phyloP scores from a whole-genome alignment of 2,797 vertebrate genomes.

The Sebastes hopkinsi region DNA sequence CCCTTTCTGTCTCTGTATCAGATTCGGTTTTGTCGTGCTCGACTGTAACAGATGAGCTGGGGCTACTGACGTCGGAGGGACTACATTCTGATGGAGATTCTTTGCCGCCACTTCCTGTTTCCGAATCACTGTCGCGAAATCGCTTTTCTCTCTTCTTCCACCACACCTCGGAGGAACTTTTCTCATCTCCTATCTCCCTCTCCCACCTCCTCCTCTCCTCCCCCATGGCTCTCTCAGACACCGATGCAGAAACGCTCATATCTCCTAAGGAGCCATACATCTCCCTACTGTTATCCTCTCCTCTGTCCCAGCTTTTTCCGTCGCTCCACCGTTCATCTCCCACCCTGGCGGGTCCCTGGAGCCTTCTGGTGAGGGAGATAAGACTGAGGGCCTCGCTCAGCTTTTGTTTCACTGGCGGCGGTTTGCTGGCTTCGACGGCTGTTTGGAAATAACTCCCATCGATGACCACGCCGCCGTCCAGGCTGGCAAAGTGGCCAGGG shows the following conservation, averaged over 20 bases:
- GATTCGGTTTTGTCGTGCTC: conserved; percentile 56
- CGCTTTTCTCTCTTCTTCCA: conserved; percentile 8
- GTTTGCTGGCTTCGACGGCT: conserved; percentile 52
- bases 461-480: conserved; percentile 79
- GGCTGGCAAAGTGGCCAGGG: conserved; percentile 61
- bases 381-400: conserved; percentile 74
- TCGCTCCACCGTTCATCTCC: conserved; percentile 54
- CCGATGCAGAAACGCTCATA: conserved; percentile 67
- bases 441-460: conserved; percentile 86
- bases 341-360: conserved; percentile 69
- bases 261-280: conserved; percentile 59
- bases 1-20: conserved; percentile 61
- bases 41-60: background rate
- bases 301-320: conserved; percentile 28
- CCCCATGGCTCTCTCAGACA: conserved; percentile 42
- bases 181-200: background rate
- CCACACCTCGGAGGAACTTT: conserved; percentile 22
- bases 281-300: conserved; percentile 15
- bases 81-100: conserved; percentile 45
- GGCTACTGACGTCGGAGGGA: conserved; percentile 50
- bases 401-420: conserved; percentile 75
- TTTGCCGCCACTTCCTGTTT: conserved; percentile 47
- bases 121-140: conserved; percentile 43
- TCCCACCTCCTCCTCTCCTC: conserved; percentile 68
- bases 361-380: conserved; percentile 77